phyloP scores from a whole-genome alignment of 92 coral and sea anemone genomes.

The Epizoanthus stellaris region DNA sequence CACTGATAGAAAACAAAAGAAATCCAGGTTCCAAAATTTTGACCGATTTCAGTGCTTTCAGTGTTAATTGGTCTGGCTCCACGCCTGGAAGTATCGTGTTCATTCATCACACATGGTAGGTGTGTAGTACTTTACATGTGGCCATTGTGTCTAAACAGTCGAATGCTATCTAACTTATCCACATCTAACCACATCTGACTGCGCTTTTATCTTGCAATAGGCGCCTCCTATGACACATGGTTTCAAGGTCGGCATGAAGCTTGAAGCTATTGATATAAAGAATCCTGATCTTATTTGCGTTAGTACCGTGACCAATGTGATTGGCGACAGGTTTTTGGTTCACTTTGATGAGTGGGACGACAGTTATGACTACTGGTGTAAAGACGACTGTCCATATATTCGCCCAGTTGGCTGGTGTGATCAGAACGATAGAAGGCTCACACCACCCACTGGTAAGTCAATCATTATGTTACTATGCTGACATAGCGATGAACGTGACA shows the following conservation, averaged over 20 bases:
- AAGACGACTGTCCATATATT: constrained; percentile 66
- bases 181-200: too few species aligned
- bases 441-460: constrained; percentile 82
- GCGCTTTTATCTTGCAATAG: too few species aligned
- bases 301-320: constrained; percentile 72
- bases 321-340: constrained; percentile 70
- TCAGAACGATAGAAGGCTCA: constrained; percentile 75
- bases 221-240: constrained; percentile 28
- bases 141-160: too few species aligned
- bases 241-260: constrained; percentile 70
- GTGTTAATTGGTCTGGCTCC: too few species aligned
- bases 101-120: too few species aligned
- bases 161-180: too few species aligned
- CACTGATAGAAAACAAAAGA: too few species aligned
- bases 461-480: background rate
- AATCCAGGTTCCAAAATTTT: too few species aligned
- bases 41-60: too few species aligned
- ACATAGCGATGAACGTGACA: background rate
- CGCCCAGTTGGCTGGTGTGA: constrained; percentile 83
- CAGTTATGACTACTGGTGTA: constrained; percentile 76
- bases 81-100: too few species aligned
- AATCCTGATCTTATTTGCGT: constrained; percentile 75
- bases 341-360: constrained; percentile 83
- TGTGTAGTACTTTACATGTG: too few species aligned
- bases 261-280: constrained; percentile 73